Evolutionary conservation across 2,888 invertebrate species (phyloP), one percentile per base, ranked within the genome.

Genomic region (Bombyx huttoni): DNA sequence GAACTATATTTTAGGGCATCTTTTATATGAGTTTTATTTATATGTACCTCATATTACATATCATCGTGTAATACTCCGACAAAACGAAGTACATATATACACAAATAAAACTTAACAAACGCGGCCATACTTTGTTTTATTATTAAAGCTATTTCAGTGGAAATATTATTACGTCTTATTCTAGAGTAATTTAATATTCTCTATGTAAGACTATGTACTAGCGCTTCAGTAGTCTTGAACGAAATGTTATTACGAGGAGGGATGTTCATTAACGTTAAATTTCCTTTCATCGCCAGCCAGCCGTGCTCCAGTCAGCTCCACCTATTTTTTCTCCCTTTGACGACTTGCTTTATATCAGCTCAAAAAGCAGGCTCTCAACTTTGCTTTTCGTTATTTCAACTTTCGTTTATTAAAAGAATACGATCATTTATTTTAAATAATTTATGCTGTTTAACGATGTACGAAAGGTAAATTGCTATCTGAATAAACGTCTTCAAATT

Each of bases 181-280:
- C 34, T 50, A 59, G 58, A 59, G 60, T 54, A 63, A 60, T 63
- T 63, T 61, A 63, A 63, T 61, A 63, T 63, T 60, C 59, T 61
- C 49, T 55, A 47, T 54, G 55, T 58, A 57, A 54, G 24, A 55
- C 49, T 50, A 60, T 53, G 58, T 57, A 56, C 51, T 54, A 55
- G 57, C 53, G 56, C 54, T 66, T 57, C 53, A 54, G 54, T 57
- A 47, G 48, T 50, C 49, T n/a, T 51, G 52, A 58, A 53, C 57
- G 53, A 59, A 63, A 64, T 62, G 56, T 56, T 63, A 60, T 64
- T 64, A 54, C 58, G 56, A 66, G 60, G 64, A 62, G 59, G 57
- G 62, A 63, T 62, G 62, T 66, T 67, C 62, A 62, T 70, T 68
- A 66, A 64, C 58, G 60, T 65, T 61, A 56, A 68, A 65, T 67